phyloP scores from a whole-genome alignment of 2,797 vertebrate genomes.

The Acipenser oxyrinchus region DNA sequence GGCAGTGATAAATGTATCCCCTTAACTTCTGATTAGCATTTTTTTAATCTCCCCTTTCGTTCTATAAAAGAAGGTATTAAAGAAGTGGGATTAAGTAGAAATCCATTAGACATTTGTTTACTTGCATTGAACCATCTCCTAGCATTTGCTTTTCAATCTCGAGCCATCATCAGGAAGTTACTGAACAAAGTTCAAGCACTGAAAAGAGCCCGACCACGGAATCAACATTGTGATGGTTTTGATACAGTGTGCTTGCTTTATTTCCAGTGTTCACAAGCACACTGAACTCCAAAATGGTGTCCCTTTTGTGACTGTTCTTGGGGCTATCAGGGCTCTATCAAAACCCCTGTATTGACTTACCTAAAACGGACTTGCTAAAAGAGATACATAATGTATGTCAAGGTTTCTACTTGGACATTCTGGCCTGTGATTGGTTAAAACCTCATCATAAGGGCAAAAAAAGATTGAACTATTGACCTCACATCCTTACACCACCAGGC shows the following conservation, averaged over 20 bases:
- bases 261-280: constrained; percentile 10
- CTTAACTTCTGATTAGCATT: constrained; percentile 46
- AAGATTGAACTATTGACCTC: too few relatives aligned
- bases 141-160: constrained; percentile 26
- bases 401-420: too few relatives aligned
- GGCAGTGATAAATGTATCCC: constrained; percentile 52
- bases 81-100: constrained; percentile 40
- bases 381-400: too few relatives aligned
- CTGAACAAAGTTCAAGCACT: constrained; percentile 7
- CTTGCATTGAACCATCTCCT: constrained; percentile 31
- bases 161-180: constrained; percentile 27
- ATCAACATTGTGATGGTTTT: constrained; percentile 13
- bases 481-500: too few relatives aligned
- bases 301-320: too few relatives aligned
- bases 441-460: too few relatives aligned
- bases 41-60: constrained; percentile 21
- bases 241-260: constrained; percentile 25
- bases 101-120: constrained; percentile 52
- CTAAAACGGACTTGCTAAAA: too few relatives aligned
- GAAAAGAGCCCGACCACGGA: neutral
- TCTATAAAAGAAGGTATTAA: too few relatives aligned
- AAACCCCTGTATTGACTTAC: too few relatives aligned
- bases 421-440: too few relatives aligned
- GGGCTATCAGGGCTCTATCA: too few relatives aligned
- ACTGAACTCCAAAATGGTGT: too few relatives aligned